Evolutionary conservation across 37 sponge, comb jelly and placozoan genomes (phyloP), one percentile per base, ranked within the genome.

Genomic region (Dysidea cf. avara): DNA sequence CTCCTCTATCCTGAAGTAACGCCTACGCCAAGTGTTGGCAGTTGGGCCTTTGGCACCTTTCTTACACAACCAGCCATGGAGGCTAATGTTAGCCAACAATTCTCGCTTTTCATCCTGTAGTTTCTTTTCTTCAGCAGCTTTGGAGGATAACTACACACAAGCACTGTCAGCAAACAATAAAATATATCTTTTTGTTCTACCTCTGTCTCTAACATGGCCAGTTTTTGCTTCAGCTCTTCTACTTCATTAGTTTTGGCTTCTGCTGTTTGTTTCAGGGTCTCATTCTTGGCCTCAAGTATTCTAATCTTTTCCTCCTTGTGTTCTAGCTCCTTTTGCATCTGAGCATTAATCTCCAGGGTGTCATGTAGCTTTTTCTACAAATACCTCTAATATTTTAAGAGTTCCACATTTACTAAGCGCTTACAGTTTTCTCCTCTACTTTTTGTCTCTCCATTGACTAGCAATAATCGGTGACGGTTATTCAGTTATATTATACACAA

Each of bases 1-100:
- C 46, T 82, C 70, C 56, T 79, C 87, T 7, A 73, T 74, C n/a
- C 76, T 53, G 78, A 91, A 91, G 80, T 78, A 91, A 24, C 92
- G 53, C 39, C 87, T 73, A 35, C 92, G 72, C 75, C 74, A 91
- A 20, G 71, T 49, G 60, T 59, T 77, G 12, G 83, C 87, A 2
- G 92, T 91, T 24, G 83, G 87, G 20, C 92, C 92, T 33, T 60
- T 78, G 9, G 78, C 53, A 2, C 92, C 92, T 71, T 79, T 55
- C 71, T 91, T 91, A 14, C 48, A 69, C 71, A 91, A 54, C 80
- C 79, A 91, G 0, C 92, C 92, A 55, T 64, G 58, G 18, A 85
- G 9, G 46, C 46, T 43, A 43, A 43, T 43, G 46, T 38, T 2
- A 12, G 46, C 46, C 46, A 43, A 43, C 9, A 43, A 43, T 34